Evolutionary conservation across 2,888 invertebrate genomes (phyloP).

Genomic region (Ditylenchus weischeri): DNA sequence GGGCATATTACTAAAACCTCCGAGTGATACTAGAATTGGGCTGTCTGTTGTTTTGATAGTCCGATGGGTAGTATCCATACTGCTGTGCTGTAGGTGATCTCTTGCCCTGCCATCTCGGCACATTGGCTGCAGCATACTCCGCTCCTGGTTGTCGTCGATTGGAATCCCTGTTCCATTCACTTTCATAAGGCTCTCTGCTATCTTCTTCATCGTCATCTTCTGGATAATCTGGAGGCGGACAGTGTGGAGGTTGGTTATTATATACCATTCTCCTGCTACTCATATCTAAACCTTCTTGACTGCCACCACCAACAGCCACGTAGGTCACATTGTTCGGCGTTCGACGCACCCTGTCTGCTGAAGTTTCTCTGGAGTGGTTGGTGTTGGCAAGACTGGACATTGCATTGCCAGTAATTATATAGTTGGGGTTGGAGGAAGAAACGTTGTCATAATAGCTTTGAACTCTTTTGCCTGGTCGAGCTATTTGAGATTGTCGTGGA

Average conservation of each 20-base stretch:
- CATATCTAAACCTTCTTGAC: conserved; percentile 24
- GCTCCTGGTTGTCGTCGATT: no score
- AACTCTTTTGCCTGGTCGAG: neutral
- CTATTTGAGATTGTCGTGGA: conserved; percentile 12
- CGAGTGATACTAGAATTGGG: no score
- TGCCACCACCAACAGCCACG: conserved; percentile 42
- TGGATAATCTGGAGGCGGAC: conserved; percentile 21
- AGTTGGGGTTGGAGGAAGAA: conserved; percentile 21
- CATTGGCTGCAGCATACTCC: no score
- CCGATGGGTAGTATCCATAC: no score
- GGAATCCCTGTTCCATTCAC: no score
- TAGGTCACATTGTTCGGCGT: conserved; percentile 48
- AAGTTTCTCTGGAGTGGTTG: conserved; percentile 7
- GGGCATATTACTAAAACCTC: no score
- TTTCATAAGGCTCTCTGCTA: neutral
- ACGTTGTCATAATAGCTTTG: conserved; percentile 35
- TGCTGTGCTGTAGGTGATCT: no score
- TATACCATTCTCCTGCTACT: conserved; percentile 1
- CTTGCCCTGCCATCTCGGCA: no score
- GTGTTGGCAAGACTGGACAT: conserved; percentile 7
- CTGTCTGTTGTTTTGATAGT: no score
- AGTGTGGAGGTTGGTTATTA: conserved; percentile 12
- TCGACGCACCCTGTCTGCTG: conserved; percentile 26
- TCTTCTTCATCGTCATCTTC: conserved; percentile 18
- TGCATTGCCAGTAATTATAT: neutral